Conservation (phyloP, 2,888 invertebrate genomes). For the Rhyacophila evoluta region DNA sequence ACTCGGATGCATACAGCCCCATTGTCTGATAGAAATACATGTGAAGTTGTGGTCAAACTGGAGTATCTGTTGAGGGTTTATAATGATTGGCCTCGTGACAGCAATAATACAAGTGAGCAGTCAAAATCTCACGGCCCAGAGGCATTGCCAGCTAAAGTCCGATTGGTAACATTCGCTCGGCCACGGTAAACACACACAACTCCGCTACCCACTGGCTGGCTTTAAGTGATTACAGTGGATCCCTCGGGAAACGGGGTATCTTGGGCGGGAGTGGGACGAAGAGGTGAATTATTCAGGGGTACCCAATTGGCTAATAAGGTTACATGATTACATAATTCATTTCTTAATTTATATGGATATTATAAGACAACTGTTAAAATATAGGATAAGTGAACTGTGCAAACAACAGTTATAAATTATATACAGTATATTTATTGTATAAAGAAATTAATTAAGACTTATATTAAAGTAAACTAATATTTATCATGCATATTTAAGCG, state of each 20-base stretch:
- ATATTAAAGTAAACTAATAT: no score
- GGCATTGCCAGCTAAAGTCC: constrained; percentile 12
- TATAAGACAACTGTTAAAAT: no score
- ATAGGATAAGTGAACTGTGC: no score
- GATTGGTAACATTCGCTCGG: background rate
- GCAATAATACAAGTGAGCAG: constrained; percentile 24
- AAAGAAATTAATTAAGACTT: no score
- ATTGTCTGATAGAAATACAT: background rate
- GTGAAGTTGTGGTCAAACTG: background rate
- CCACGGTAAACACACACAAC: constrained; percentile 40
- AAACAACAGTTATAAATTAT: no score
- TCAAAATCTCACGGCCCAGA: constrained; percentile 19
- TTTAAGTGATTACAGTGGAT: constrained; percentile 47
- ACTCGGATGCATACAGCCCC: background rate
- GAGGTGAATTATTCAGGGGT: background rate
- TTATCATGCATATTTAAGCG: no score
- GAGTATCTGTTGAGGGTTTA: background rate
- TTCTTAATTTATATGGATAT: no score
- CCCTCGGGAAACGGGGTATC: constrained; percentile 27
- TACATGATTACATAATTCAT: no score
- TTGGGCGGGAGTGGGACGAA: background rate
- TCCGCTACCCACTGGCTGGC: constrained; percentile 33
- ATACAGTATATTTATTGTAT: no score
- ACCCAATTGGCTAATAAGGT: background rate
- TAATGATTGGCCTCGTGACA: constrained; percentile 24